Percentiles rank a stretch among this genome's conserved stretches.
Conservation (phyloP, 1,140 invertebrate species). For the Apis florea region DNA sequence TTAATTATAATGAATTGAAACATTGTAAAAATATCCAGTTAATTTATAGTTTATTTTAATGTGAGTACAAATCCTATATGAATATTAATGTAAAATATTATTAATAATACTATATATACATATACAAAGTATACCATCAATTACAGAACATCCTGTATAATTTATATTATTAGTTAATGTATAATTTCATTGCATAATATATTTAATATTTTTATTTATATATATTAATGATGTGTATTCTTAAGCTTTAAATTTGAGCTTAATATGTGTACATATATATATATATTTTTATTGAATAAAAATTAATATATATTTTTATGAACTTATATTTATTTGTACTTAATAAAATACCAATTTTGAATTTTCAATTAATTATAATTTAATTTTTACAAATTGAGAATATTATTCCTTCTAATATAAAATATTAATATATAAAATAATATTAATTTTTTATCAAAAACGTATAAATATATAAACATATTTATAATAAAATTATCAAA, state of each 20-base stretch:
- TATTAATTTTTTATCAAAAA: constrained; percentile 18
- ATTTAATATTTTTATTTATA: not conserved
- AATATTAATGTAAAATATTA: constrained; percentile 21
- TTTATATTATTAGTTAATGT: too few relatives aligned
- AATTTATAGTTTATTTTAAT: constrained; percentile 4
- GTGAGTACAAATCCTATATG: not conserved
- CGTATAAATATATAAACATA: not conserved
- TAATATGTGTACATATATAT: not conserved
- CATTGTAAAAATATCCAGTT: not conserved
- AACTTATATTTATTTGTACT: not conserved
- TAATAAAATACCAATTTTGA: not conserved
- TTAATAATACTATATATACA: not conserved
- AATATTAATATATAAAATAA: not conserved
- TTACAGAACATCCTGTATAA: not conserved
- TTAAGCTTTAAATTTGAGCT: not conserved
- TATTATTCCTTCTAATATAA: too few relatives aligned
- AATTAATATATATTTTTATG: constrained; percentile 2
- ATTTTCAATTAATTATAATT: too few relatives aligned
- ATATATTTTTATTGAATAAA: constrained; percentile 20
- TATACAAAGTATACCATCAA: not conserved
- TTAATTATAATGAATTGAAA: constrained; percentile 3
- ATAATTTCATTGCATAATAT: too few relatives aligned
- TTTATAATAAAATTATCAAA: too few relatives aligned
- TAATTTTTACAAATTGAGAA: too few relatives aligned
- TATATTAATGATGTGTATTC: not conserved